Percentiles rank a stretch among this genome's conserved stretches.
Evolutionary conservation across 2,888 invertebrate genomes (phyloP).

Genomic region (Chalcis sispes): DNA sequence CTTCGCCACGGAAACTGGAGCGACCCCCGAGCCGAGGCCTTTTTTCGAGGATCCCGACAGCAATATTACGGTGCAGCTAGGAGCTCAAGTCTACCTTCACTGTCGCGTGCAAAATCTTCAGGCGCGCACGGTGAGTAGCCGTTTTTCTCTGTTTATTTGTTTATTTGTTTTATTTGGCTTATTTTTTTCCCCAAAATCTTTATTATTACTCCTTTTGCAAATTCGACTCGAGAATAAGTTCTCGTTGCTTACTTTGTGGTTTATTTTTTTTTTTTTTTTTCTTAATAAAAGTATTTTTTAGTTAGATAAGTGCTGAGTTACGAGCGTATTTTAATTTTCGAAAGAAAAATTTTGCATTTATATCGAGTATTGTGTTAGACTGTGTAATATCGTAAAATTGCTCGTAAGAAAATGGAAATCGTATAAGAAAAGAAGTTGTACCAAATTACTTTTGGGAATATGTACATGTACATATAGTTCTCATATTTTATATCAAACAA

Average conservation of each 20-base stretch:
- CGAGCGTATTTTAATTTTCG: too few species aligned
- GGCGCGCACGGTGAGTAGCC: slow-evolving; percentile 76
- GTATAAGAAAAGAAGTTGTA: too few species aligned
- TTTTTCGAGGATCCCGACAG: slow-evolving; percentile 83
- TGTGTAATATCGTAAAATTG: too few species aligned
- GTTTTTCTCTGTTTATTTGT: too few species aligned
- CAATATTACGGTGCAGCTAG: slow-evolving; percentile 78
- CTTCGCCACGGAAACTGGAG: slow-evolving; percentile 71
- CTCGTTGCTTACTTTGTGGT: neutral
- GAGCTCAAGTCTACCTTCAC: slow-evolving; percentile 77
- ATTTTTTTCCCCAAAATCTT: neutral
- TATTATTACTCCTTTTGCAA: neutral
- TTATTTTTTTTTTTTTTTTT: neutral
- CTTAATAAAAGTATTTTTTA: neutral
- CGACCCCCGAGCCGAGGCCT: slow-evolving; percentile 84
- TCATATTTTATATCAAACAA: too few species aligned
- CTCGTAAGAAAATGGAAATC: too few species aligned
- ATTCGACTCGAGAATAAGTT: neutral
- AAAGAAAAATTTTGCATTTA: too few species aligned
- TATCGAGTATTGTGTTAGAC: too few species aligned
- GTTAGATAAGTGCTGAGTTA: too few species aligned
- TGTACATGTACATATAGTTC: too few species aligned
- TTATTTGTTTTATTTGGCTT: too few species aligned
- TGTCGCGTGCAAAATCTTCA: slow-evolving; percentile 78
- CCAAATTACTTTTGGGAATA: too few species aligned